A percentile compares a stretch with the other conserved stretches of the same genome.
These are phyloP conservation scores for Mobula birostris DNA, from an alignment of 2,113 vertebrate species.

Conservation along the genomic window DNA sequence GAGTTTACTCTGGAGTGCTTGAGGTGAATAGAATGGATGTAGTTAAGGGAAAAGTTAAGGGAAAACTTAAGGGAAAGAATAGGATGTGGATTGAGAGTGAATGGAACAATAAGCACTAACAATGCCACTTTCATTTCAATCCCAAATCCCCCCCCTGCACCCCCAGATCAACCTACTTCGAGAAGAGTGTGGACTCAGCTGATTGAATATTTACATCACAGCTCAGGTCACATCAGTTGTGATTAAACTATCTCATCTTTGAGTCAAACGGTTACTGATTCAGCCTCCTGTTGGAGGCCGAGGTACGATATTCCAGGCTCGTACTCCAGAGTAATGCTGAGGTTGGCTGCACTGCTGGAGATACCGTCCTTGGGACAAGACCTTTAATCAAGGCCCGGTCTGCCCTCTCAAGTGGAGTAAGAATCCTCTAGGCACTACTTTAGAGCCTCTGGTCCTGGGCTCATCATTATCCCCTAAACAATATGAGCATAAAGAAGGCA, in stretches of 20 bases:
- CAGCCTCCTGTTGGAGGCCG: not conserved
- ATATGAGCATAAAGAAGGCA: not conserved
- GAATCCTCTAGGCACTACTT: not conserved
- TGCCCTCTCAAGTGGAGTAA: no score
- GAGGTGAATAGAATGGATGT: no score
- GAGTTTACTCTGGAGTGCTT: no score
- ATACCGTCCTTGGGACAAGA: not conserved
- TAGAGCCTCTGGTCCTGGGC: no score
- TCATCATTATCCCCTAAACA: no score
- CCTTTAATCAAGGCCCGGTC: not conserved
- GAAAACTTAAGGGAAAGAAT: no score
- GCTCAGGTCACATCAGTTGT: not conserved
- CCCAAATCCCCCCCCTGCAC: not conserved
- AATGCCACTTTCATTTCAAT: no score
- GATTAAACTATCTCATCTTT: no score
- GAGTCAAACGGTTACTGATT: not conserved
- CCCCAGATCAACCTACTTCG: not conserved
- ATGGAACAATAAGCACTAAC: no score
- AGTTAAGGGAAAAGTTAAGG: no score
- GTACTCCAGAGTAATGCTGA: not conserved
- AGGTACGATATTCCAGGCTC: not conserved
- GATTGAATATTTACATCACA: not conserved
- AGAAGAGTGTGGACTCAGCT: not conserved
- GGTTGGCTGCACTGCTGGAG: not conserved
- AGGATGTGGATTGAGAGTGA: no score